These are phyloP conservation scores for Hemiscyllium ocellatum DNA, from an alignment of 2,113 vertebrate species.

Conservation along the genomic window DNA sequence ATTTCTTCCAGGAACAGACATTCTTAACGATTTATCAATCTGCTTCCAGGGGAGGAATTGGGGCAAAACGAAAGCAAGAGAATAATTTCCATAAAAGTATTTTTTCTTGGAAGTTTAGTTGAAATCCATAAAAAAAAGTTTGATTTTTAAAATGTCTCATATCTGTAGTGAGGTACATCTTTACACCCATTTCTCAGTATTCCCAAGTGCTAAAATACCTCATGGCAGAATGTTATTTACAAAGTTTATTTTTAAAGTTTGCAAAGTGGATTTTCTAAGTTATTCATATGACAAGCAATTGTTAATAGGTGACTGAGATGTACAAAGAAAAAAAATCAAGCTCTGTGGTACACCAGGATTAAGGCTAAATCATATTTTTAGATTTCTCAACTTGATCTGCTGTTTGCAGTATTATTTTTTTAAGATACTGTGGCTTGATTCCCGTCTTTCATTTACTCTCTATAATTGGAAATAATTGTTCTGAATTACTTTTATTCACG, in stretches of 20 bases:
- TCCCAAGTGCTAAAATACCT: not conserved
- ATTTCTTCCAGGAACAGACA: too few species aligned
- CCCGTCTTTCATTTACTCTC: slow-evolving; percentile 35
- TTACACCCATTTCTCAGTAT: not conserved
- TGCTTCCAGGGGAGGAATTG: not conserved
- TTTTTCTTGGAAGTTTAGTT: not conserved
- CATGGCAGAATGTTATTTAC: not conserved
- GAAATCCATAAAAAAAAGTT: not conserved
- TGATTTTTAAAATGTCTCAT: not conserved
- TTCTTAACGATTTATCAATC: not conserved
- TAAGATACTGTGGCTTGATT: slow-evolving; percentile 32
- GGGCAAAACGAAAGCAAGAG: not conserved
- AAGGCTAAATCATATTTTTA: not conserved
- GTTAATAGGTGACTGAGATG: not conserved
- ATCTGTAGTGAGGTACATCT: too few species aligned
- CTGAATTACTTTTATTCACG: slow-evolving; percentile 31
- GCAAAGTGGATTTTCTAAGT: not conserved
- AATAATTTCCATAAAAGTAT: not conserved
- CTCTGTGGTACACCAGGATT: not conserved
- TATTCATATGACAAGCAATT: not conserved
- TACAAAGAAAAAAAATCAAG: not conserved
- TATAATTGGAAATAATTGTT: slow-evolving; percentile 29
- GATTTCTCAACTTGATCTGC: not conserved
- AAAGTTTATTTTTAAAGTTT: not conserved
- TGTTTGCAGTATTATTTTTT: not conserved